Base-by-base conservation (phyloP, 2,888 invertebrate genomes). In the Odontocolon sp. region DNA sequence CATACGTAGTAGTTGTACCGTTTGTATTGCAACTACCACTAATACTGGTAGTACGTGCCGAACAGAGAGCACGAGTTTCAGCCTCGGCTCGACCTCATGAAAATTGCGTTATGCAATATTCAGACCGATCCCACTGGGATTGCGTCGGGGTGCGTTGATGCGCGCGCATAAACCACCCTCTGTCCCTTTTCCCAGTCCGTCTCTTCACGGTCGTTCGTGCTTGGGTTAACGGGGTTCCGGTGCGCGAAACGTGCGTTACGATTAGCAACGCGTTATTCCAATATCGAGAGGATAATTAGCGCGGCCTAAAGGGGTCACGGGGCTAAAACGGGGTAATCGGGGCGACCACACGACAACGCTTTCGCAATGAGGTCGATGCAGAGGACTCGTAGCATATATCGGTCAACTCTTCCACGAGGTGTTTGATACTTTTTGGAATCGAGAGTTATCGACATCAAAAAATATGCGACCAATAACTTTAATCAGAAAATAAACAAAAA, bases 41-140 rank as follows among this genome's bases (percentile, higher is more conserved):
- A 3, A 8, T 5, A 64, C 31, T 36, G 11, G 16, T 18, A 18
- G 14, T 16, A 8, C 11, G 45, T 36, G 21, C 28, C 40, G 42
- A 47, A 42, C 28, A 64, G 47, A 42, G 11, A 33, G 14, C 52
- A 33, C 47, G 67, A 40, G 61, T 61, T 47, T 75, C 57, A 70
- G 61, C 64, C 52, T 75, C 57, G 72, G 80, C 79, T 81, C 75
- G 80, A 73, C 82, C 82, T 83, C 81, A 81, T 86, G 84, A 83
- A 86, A 86, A 87, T 87, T 87, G 84, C 84, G 84, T 87, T 84
- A 85, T 87, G 85, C 85, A 87, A 87, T 87, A 87, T 88, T 86
- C 86, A 87, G 82, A 81, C 79, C 68, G 57, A 69, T 47, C 72
- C 67, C 72, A 72, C 57, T 59, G 72, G 72, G 64, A 77, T 72